Conservation (phyloP, 2,888 invertebrate species). For the Campoletis raptor region DNA sequence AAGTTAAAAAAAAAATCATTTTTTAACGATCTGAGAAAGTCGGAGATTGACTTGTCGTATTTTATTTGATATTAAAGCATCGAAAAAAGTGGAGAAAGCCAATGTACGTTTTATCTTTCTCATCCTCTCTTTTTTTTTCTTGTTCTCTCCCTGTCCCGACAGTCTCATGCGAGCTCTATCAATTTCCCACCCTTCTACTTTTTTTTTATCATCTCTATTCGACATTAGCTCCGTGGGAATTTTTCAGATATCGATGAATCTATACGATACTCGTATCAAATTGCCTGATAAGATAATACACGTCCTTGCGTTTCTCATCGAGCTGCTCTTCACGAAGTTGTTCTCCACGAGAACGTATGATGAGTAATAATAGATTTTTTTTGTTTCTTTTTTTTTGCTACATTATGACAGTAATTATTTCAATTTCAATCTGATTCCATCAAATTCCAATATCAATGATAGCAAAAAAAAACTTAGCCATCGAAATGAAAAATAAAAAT, state of each 20-base stretch:
- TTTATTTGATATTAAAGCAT: not conserved
- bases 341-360: not conserved
- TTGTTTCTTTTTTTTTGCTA: not conserved
- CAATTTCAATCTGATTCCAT: not conserved
- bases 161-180: constrained; percentile 9
- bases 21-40: not conserved
- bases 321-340: constrained; percentile 1
- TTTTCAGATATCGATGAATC: constrained; percentile 15
- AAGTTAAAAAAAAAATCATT: not conserved
- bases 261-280: constrained; percentile 30
- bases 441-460: not conserved
- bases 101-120: constrained; percentile 23
- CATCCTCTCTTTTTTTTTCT: not conserved
- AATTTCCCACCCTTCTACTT: constrained; percentile 4
- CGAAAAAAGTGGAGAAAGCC: constrained; percentile 1
- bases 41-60: not conserved
- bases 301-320: constrained; percentile 29
- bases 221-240: not conserved
- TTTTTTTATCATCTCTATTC: constrained; percentile 12
- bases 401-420: not conserved
- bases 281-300: constrained; percentile 56
- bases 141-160: not conserved
- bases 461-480: not conserved
- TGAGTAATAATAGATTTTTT: not conserved
- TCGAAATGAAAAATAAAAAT: too few relatives aligned